Evolutionary conservation across 2,888 invertebrate species (phyloP), one percentile per base, ranked within the genome.

Genomic region (Osmoderma eremita): DNA sequence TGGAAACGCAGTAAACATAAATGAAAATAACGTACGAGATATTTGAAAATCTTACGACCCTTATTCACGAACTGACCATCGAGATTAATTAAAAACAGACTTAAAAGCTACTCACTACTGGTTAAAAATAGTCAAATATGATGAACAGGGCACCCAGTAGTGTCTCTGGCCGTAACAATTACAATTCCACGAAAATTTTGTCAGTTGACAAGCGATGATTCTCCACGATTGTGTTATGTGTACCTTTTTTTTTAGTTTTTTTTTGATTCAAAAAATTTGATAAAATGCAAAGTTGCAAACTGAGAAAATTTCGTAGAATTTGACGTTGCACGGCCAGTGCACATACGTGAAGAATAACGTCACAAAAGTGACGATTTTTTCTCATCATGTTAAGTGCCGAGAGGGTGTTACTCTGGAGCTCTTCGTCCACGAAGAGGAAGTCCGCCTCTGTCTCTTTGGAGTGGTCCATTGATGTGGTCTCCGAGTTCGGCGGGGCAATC

Each of bases 311-410:
- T 63, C 68, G 76, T 75, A 75, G 75, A 76, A 76, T 74, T 68
- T 64, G 61, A 72, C 71, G 72, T 68, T 73, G 70, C 72, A 75
- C 75, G 74, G 77, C 70, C 77, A 78, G 82, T 76, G 85, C 85
- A 84, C 87, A 87, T 78, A 92, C 93, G 81, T 92, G 90, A 76
- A 95, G 86, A 77, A 91, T 87, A 75, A 92, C 92, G 84, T 95
- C 95, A 84, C 92, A 95, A 83, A 95, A 93, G 80, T 94, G 91
- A 67, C 90, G 88, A 80, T 92, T 91, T 82, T 91, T 91, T 76
- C 93, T 86, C 87, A 94, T 88, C 84, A 88, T 90, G 84, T 91
- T 91, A 73, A 94, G 86, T 39, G 90, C 87, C 63, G 84, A 82
- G 70, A 93, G 86, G 73, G 88, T 88, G 73, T 86, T 84, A 71